phyloP scores from a whole-genome alignment of 2,797 vertebrate genomes.

The Trachurus trachurus region DNA sequence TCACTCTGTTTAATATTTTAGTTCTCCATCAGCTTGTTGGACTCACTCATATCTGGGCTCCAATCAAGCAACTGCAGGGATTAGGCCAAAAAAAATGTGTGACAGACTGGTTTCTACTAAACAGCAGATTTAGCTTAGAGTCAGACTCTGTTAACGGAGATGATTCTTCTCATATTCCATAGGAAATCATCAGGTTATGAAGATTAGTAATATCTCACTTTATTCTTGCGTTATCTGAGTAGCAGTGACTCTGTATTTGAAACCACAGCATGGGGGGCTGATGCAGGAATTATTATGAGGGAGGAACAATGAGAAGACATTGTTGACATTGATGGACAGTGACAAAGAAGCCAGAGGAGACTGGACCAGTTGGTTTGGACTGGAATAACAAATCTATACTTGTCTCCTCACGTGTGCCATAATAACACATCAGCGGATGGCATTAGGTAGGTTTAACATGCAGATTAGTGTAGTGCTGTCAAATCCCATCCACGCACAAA shows the following conservation, averaged over 20 bases:
- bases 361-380: neutral
- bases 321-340: neutral
- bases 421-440: neutral
- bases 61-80: slow-evolving; percentile 42
- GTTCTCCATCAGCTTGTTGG: slow-evolving; percentile 31
- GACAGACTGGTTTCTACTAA: slow-evolving; percentile 26
- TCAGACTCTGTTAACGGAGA: neutral
- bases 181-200: neutral
- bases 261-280: neutral
- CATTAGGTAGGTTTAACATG: neutral
- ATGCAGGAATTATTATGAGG: neutral
- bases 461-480: slow-evolving; percentile 21
- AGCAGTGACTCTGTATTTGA: neutral
- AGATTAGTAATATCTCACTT: neutral
- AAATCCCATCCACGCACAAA: slow-evolving; percentile 18
- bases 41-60: slow-evolving; percentile 30
- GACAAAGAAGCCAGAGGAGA: slow-evolving; percentile 7
- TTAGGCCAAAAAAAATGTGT: slow-evolving; percentile 35
- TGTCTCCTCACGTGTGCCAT: slow-evolving; percentile 5
- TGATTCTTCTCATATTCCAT: neutral
- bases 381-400: slow-evolving; percentile 6
- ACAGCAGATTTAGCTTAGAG: slow-evolving; percentile 28
- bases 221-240: slow-evolving; percentile 8
- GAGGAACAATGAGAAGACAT: slow-evolving; percentile 13
- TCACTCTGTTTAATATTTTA: slow-evolving; percentile 53